Evolutionary conservation across 2,888 invertebrate species (phyloP).

Genomic region (Girardia tigrina): DNA sequence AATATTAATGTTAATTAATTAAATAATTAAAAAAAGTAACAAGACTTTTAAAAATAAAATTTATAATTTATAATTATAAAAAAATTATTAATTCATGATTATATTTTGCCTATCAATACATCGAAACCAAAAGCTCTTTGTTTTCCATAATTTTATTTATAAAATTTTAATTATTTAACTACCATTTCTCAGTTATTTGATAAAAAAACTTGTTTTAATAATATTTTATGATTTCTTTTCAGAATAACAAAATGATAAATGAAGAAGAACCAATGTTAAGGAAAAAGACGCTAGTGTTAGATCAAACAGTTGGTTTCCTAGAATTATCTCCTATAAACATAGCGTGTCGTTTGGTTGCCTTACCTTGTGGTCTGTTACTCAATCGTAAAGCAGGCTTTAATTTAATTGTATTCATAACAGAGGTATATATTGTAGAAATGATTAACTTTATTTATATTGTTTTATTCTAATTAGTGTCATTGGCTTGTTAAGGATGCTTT

Average conservation of each 20-base stretch:
- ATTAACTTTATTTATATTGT: neutral
- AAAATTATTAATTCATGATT: too few relatives aligned
- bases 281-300: neutral
- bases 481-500: neutral
- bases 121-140: too few relatives aligned
- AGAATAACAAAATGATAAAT: neutral
- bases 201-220: too few relatives aligned
- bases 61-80: too few relatives aligned
- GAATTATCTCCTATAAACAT: slow-evolving; percentile 9
- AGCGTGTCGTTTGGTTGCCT: neutral
- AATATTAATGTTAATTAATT: too few relatives aligned
- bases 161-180: too few relatives aligned
- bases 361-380: neutral
- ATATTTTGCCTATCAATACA: too few relatives aligned
- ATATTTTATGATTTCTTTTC: too few relatives aligned
- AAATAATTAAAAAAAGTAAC: too few relatives aligned
- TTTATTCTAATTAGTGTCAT: neutral
- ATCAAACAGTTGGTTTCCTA: neutral
- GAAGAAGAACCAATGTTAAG: slow-evolving; percentile 15
- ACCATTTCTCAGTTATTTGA: too few relatives aligned
- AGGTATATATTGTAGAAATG: neutral
- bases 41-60: too few relatives aligned
- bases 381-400: neutral
- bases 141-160: too few relatives aligned
- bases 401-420: neutral